phyloP scores from a whole-genome alignment of 2,113 vertebrate species.

The Peromyscus polionotus region DNA sequence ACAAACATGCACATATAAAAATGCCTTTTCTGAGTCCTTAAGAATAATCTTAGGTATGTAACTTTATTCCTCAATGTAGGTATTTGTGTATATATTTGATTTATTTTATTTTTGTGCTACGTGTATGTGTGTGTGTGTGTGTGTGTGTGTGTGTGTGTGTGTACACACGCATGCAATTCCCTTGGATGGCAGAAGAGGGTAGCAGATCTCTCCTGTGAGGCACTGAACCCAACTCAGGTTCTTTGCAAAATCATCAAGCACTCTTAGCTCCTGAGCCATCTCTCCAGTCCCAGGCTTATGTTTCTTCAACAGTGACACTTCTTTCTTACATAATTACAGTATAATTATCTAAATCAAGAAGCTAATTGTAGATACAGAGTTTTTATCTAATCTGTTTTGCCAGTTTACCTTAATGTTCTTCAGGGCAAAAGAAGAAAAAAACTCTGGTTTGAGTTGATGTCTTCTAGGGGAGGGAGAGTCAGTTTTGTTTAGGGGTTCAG shows the following conservation, averaged over 20 bases:
- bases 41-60: not conserved
- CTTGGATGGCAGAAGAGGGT: not conserved
- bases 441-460: not conserved
- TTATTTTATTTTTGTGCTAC: not conserved
- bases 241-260: not conserved
- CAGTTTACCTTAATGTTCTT: not conserved
- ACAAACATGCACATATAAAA: not conserved
- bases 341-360: conserved; percentile 10
- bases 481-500: not conserved
- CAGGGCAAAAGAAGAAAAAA: not conserved
- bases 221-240: no score
- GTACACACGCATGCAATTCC: not conserved
- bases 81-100: not conserved
- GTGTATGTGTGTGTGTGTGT: not conserved
- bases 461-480: not conserved
- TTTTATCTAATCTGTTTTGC: not conserved
- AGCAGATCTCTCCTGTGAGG: not conserved
- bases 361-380: not conserved
- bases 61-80: conserved; percentile 13
- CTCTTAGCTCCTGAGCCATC: not conserved
- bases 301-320: not conserved
- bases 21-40: not conserved
- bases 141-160: not conserved
- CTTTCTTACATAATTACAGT: not conserved
- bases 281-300: not conserved